phyloP scores from a whole-genome alignment of 2,113 vertebrate species.

The Elgaria multicarinata region DNA sequence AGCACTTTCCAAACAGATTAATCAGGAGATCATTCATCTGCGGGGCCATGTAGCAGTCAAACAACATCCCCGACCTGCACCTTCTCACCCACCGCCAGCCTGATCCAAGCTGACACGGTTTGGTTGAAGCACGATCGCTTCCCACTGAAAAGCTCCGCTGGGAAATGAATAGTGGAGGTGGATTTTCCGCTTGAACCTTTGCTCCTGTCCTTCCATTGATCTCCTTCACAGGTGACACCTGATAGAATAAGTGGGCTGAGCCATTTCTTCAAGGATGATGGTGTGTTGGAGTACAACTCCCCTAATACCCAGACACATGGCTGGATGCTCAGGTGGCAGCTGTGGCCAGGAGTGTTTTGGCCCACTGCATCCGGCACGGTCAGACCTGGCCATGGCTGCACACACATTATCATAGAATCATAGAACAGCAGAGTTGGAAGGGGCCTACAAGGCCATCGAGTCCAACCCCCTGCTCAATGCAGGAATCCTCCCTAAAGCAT shows the following conservation, averaged over 20 bases:
- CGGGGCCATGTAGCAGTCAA: slow-evolving; percentile 8
- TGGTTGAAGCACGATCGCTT: rapidly evolving
- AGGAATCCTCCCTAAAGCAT: no score
- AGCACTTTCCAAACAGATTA: slow-evolving; percentile 26
- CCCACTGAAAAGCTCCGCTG: rapidly evolving
- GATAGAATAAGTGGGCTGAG: neutral
- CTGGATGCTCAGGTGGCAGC: no score
- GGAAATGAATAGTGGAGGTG: rapidly evolving
- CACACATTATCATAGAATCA: no score
- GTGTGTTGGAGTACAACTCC: neutral
- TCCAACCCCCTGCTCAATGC: no score
- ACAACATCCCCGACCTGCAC: neutral
- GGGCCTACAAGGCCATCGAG: no score
- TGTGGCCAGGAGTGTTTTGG: neutral
- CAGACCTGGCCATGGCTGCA: no score
- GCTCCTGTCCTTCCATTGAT: rapidly evolving
- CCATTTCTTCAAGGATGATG: neutral
- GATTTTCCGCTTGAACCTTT: neutral
- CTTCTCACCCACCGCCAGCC: rapidly evolving
- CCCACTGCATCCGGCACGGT: no score
- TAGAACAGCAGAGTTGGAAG: no score
- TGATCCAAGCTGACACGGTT: neutral
- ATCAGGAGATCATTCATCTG: neutral
- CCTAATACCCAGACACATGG: neutral
- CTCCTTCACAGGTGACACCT: neutral